Percentiles rank a stretch among this genome's conserved stretches.
phyloP scores from a whole-genome alignment of 2,888 invertebrate species.

The Neoscelio sp. region DNA sequence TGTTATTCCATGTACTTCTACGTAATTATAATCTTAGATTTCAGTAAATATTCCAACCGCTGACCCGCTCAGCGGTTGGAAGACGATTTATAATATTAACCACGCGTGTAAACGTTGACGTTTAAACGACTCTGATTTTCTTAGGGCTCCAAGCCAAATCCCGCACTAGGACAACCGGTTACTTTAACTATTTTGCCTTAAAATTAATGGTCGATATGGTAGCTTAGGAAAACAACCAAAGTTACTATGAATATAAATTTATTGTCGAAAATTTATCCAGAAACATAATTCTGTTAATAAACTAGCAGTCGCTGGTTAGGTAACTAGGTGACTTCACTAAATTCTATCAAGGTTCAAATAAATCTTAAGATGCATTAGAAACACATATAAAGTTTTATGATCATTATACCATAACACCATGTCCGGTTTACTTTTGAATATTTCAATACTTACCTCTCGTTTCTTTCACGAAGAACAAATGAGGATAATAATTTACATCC shows the following conservation, averaged over 20 bases:
- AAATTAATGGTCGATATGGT: slow-evolving; percentile 19
- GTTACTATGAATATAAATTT: neutral
- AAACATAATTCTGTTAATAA: too few species aligned
- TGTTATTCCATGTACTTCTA: slow-evolving; percentile 74
- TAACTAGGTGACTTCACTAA: too few species aligned
- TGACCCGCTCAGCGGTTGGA: slow-evolving; percentile 69
- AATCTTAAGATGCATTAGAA: slow-evolving; percentile 2
- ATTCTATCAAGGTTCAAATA: slow-evolving; percentile 2
- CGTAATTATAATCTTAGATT: slow-evolving; percentile 81
- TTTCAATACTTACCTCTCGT: slow-evolving; percentile 59
- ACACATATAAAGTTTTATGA: slow-evolving; percentile 27
- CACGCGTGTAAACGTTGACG: slow-evolving; percentile 54
- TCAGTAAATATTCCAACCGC: slow-evolving; percentile 78
- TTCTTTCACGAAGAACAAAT: slow-evolving; percentile 64
- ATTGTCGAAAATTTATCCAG: neutral
- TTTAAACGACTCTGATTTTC: slow-evolving; percentile 50
- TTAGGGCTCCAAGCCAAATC: slow-evolving; percentile 62
- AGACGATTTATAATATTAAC: slow-evolving; percentile 79
- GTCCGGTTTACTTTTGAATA: slow-evolving; percentile 55
- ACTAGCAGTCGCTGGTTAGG: too few species aligned
- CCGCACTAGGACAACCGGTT: slow-evolving; percentile 50
- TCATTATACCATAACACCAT: slow-evolving; percentile 22
- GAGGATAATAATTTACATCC: slow-evolving; percentile 67
- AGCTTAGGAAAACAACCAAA: neutral
- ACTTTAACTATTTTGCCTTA: slow-evolving; percentile 29